Conservation (phyloP, 1,140 invertebrate species). For the Venturia canescens region DNA sequence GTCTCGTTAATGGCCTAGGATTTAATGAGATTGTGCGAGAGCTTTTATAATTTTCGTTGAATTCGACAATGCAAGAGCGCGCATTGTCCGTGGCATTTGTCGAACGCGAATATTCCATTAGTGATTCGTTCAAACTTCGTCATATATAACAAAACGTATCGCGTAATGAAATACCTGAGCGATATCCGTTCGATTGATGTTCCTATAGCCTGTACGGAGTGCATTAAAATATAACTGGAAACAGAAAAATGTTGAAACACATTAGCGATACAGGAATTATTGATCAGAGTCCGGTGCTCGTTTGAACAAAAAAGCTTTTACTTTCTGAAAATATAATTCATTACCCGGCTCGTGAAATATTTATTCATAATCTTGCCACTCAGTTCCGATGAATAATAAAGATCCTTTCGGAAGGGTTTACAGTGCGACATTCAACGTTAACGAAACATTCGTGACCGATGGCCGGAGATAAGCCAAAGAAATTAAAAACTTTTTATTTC, state of each 20-base stretch:
- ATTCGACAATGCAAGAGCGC: conserved; percentile 60
- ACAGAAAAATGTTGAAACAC: neutral
- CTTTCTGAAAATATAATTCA: too few species aligned
- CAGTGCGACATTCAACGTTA: too few species aligned
- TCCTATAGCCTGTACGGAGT: neutral
- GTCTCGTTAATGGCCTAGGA: conserved; percentile 63
- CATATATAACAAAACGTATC: neutral
- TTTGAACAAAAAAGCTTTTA: too few species aligned
- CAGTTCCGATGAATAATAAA: too few species aligned
- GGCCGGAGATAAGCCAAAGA: too few species aligned
- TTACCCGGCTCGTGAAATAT: too few species aligned
- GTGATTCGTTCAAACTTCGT: conserved; percentile 60
- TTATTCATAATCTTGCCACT: too few species aligned
- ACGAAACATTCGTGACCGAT: too few species aligned
- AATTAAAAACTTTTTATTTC: too few species aligned
- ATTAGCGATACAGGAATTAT: neutral
- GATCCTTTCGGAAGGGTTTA: too few species aligned
- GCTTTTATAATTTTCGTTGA: conserved; percentile 61
- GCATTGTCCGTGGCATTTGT: conserved; percentile 12
- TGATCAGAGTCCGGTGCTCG: neutral
- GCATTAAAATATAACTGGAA: neutral
- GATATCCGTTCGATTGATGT: conserved; percentile 38
- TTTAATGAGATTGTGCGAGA: conserved; percentile 55
- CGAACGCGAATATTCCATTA: conserved; percentile 71
- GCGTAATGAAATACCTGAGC: conserved; percentile 62